Evolutionary conservation across 2,888 invertebrate species (phyloP), one percentile per base, ranked within the genome.

Genomic region (Dolichomitus sp.): DNA sequence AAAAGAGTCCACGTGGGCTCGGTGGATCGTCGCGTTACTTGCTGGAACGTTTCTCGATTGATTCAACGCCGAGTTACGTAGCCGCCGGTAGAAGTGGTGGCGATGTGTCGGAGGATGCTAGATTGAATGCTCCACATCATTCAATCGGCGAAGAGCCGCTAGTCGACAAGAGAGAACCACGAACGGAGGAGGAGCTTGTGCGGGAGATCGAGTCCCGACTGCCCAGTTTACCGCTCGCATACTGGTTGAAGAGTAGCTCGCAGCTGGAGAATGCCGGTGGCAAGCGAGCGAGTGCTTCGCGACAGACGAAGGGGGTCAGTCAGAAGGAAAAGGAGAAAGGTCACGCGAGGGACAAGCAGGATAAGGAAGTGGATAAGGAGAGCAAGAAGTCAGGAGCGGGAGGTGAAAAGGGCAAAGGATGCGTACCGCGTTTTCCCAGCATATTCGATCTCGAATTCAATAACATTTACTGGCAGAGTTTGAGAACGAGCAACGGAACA

Each of bases 361-460:
- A 76, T 17, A 30, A 72, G 23, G n/a, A 65, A 14, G 65, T 7
- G 27, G 42, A 65, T 14, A 65, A 65, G 14, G 65, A 80, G 27
- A 75, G 75, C 0, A 52, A 50, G 17, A 63, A 37, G 4, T 40
- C 17, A 37, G 42, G 17, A 11, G 14, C 7, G 9, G 40, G 14
- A 12, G 30, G 27, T 5, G 69, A 50, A 30, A 54, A 66, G 66
- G 27, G 63, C 42, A 73, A 52, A 6, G 84, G 77, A 33, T 90
- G 89, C 75, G 27, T 69, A 1, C 88, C 88, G 1, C 96, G 97
- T 86, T 98, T 97, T 93, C 98, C 98, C 0, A 97, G 96, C 80
- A 96, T 98, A 87, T 98, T 97, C 94, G 98, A 98, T 90, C 94
- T 98, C 84, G 97, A 98, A 93, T 98, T 98, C 94, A 98, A 98